Conservation (phyloP, 92 coral and sea anemone genomes). For the Parazoanthus atlanticus region DNA sequence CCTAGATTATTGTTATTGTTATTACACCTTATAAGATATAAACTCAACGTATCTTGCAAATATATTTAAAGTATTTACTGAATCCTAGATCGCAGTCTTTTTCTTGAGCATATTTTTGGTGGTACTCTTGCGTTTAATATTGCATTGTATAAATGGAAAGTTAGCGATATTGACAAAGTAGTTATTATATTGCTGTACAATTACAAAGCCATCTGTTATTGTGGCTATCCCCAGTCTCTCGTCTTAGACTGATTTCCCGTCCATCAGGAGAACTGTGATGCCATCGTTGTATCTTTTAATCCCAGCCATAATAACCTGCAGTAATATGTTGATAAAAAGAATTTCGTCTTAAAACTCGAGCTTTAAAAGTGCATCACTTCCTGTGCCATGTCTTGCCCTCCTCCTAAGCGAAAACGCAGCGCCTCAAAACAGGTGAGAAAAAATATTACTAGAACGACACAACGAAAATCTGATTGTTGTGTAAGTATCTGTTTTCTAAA, state of each 20-base stretch:
- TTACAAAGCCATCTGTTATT: background rate
- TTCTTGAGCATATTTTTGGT: too few relatives aligned
- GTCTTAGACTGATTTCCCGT: background rate
- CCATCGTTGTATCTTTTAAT: background rate
- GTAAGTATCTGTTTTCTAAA: background rate
- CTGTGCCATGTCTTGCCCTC: constrained; percentile 19
- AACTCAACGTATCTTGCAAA: too few relatives aligned
- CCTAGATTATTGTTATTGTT: too few relatives aligned
- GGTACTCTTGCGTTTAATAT: background rate
- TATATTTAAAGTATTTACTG: background rate
- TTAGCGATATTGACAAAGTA: background rate
- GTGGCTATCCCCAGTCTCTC: constrained; percentile 7
- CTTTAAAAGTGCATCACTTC: background rate
- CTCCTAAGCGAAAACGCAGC: constrained; percentile 39
- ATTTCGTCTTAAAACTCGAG: background rate
- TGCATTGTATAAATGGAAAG: background rate
- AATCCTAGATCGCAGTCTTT: background rate
- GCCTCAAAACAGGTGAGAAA: constrained; percentile 38
- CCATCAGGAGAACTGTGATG: background rate
- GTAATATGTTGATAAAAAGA: background rate
- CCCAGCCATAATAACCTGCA: constrained; percentile 19
- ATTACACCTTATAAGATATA: too few relatives aligned
- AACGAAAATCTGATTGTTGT: background rate
- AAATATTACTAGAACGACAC: background rate
- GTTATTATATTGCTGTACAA: background rate